Conservation (phyloP, 23 tunicate species). For the Botrylloides violaceus region DNA sequence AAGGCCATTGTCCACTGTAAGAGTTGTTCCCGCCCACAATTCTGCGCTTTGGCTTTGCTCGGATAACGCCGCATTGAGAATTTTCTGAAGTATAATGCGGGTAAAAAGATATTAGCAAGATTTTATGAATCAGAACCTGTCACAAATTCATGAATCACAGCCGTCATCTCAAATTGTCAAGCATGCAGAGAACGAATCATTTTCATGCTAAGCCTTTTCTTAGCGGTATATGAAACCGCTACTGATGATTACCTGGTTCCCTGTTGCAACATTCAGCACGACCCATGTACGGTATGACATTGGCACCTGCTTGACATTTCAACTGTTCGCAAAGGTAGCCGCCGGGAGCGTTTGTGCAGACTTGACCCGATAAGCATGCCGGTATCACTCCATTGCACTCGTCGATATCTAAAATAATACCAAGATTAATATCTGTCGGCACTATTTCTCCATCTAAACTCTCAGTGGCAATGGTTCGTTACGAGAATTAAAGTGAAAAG, state of each 20-base stretch:
- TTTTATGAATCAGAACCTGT: no score
- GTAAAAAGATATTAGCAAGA: no score
- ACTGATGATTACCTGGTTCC: constrained; percentile 3
- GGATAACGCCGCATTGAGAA: constrained; percentile 10
- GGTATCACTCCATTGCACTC: constrained; percentile 1
- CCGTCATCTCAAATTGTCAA: background rate
- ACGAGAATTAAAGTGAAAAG: no score
- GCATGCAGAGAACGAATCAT: background rate
- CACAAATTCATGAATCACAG: no score
- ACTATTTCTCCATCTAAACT: no score
- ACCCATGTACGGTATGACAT: background rate
- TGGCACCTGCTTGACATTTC: background rate
- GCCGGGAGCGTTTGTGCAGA: constrained; percentile 5
- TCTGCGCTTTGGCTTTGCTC: background rate
- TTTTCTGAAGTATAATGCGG: background rate
- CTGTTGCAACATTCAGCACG: constrained; percentile 12
- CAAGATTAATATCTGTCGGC: no score
- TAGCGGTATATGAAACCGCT: no score
- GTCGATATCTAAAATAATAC: constrained; percentile 18
- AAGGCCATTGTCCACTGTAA: constrained; percentile 19
- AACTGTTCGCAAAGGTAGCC: background rate
- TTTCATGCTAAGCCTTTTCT: no score
- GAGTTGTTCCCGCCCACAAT: constrained; percentile 22
- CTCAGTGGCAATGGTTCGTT: no score
- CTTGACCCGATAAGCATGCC: background rate